Conservation (phyloP, 2,888 invertebrate genomes). For the Euphydryas editha region DNA sequence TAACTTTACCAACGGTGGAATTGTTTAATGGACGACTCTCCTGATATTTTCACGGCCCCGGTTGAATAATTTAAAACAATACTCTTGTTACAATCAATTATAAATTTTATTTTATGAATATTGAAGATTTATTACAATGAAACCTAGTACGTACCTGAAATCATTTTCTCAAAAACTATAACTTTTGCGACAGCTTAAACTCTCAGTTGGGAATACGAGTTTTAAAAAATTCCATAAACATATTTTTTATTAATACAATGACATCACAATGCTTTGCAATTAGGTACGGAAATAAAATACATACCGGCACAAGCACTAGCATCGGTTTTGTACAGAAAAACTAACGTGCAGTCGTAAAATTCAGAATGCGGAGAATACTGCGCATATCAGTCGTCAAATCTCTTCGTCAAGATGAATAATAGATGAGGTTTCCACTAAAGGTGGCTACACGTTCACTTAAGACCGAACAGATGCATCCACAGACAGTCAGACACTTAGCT, state of each 20-base stretch:
- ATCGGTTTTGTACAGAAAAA: too few relatives aligned
- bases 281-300: too few relatives aligned
- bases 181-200: too few relatives aligned
- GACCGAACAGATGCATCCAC: neutral
- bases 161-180: too few relatives aligned
- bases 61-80: neutral
- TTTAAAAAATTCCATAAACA: too few relatives aligned
- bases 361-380: neutral
- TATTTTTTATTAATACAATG: too few relatives aligned
- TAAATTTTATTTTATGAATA: neutral
- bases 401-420: neutral
- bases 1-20: neutral
- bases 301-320: too few relatives aligned
- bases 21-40: neutral
- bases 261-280: too few relatives aligned
- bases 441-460: neutral
- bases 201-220: too few relatives aligned
- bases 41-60: neutral
- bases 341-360: neutral
- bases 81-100: neutral
- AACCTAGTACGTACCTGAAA: too few relatives aligned
- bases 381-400: neutral
- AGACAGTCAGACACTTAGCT: neutral
- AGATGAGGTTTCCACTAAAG: neutral
- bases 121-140: too few relatives aligned